Conservation (phyloP, 2,797 vertebrate genomes). For the Ambastaia sidthimunki region DNA sequence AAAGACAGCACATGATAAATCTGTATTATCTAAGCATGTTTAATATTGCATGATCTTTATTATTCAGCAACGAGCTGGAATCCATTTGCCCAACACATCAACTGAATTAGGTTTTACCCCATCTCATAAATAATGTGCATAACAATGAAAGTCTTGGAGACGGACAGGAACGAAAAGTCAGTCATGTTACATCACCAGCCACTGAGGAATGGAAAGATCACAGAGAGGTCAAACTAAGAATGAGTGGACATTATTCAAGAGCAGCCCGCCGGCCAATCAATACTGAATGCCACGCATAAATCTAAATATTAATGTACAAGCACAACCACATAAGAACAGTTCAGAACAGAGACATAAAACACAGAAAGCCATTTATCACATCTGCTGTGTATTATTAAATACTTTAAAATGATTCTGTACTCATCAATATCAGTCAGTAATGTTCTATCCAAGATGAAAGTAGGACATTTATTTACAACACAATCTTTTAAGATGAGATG, state of each 20-base stretch:
- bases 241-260: slow-evolving; percentile 7
- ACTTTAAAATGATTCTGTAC: neutral
- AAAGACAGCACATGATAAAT: neutral
- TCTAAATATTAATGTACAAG: slow-evolving; percentile 21
- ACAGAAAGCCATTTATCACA: neutral
- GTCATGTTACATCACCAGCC: slow-evolving; percentile 31
- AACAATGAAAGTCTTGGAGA: slow-evolving; percentile 19
- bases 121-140: slow-evolving; percentile 38
- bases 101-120: neutral
- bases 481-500: neutral
- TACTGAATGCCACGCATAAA: slow-evolving; percentile 14
- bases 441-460: neutral
- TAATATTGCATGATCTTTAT: slow-evolving; percentile 20
- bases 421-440: neutral
- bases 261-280: slow-evolving; percentile 3
- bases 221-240: slow-evolving; percentile 21
- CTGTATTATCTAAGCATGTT: neutral
- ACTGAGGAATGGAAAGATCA: slow-evolving; percentile 27
- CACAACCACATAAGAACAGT: neutral
- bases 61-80: slow-evolving; percentile 1
- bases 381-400: neutral
- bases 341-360: neutral
- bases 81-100: slow-evolving; percentile 1
- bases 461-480: neutral
- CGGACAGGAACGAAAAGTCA: slow-evolving; percentile 3